Evolutionary conservation across 2,797 vertebrate species (phyloP).

Genomic region (Clarias fuscus): DNA sequence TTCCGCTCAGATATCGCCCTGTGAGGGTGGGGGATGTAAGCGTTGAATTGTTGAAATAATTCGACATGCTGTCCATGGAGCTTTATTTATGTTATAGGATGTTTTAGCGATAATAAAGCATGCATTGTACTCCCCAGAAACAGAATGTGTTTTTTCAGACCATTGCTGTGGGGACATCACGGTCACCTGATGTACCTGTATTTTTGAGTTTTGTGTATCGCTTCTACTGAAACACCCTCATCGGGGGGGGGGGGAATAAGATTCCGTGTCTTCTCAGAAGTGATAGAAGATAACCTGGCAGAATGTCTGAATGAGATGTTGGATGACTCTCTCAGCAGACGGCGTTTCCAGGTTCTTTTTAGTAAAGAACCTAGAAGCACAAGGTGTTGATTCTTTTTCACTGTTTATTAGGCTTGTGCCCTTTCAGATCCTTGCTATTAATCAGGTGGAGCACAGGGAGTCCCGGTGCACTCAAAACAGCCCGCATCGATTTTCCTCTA

Average conservation of each 20-base stretch:
- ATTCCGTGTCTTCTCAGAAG: background rate
- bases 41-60: background rate
- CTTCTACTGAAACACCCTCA: background rate
- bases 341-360: no score
- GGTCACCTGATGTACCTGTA: background rate
- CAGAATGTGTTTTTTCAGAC: background rate
- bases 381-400: background rate
- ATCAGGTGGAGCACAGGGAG: slow-evolving; percentile 37
- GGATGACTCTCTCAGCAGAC: no score
- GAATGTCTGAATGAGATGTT: background rate
- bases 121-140: background rate
- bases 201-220: background rate
- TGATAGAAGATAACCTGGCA: background rate
- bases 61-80: background rate
- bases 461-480: slow-evolving; percentile 28
- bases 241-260: no score
- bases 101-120: background rate
- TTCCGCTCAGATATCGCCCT: background rate
- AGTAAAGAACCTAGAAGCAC: background rate
- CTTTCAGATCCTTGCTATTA: slow-evolving; percentile 31
- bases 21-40: background rate
- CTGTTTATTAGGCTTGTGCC: slow-evolving; percentile 30
- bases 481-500: slow-evolving; percentile 21
- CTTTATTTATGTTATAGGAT: background rate
- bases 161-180: background rate